phyloP scores from a whole-genome alignment of 2,888 invertebrate genomes.

The Hirtodrosophila alboralis region DNA sequence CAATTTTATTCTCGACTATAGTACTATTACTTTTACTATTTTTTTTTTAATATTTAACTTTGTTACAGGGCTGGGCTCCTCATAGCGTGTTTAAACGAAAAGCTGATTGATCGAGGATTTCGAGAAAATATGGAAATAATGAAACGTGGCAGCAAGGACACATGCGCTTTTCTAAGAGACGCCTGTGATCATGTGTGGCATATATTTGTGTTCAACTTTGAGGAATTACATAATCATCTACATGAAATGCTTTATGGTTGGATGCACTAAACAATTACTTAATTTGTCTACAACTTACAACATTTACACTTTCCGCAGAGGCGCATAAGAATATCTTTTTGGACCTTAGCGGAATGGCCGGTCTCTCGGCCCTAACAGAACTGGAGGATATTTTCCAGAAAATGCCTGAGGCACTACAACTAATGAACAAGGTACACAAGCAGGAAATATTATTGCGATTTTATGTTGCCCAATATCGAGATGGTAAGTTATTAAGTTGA shows the following conservation, averaged over 20 bases:
- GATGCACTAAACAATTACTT: too few relatives aligned
- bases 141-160: not conserved
- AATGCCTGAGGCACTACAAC: conserved; percentile 87
- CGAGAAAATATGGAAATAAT: not conserved
- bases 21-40: too few relatives aligned
- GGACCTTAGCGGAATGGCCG: conserved; percentile 89
- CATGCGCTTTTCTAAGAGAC: conserved; percentile 15
- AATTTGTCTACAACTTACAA: too few relatives aligned
- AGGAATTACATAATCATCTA: conserved; percentile 4
- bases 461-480: conserved; percentile 89
- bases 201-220: conserved; percentile 7
- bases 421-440: conserved; percentile 87
- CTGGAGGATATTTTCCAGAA: conserved; percentile 89
- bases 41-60: conserved; percentile 88
- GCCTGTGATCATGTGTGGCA: conserved; percentile 3
- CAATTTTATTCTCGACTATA: too few relatives aligned
- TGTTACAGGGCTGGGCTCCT: conserved; percentile 89
- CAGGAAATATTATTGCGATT: conserved; percentile 88
- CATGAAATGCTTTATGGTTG: not conserved
- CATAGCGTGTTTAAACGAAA: conserved; percentile 13
- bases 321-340: conserved; percentile 87
- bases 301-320: conserved; percentile 41
- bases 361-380: conserved; percentile 90
- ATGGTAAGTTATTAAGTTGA: conserved; percentile 85
- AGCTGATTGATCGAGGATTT: conserved; percentile 3